A percentile compares a stretch with the other conserved stretches of the same genome.
Evolutionary conservation across 2,113 vertebrate genomes (phyloP).

Genomic region (Tylochromis polylepis): DNA sequence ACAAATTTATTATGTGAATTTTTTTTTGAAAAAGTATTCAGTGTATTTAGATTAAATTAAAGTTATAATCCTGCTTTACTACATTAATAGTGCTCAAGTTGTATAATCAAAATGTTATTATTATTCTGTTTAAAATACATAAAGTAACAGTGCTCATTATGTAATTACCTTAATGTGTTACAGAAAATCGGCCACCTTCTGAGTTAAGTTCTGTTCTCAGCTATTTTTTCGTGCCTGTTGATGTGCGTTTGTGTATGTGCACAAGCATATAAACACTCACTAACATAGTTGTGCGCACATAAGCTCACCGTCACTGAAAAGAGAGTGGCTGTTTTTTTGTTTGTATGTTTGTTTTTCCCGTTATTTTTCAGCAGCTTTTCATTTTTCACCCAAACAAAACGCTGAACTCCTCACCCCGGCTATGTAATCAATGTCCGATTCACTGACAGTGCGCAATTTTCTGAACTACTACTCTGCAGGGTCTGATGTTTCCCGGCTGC

Average conservation of each 20-base stretch:
- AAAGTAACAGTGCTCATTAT: not conserved
- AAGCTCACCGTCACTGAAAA: not conserved
- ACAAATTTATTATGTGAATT: not conserved
- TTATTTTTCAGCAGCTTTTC: not conserved
- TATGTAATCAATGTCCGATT: conserved; percentile 24
- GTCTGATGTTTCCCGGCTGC: fast-evolving
- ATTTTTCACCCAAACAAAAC: not conserved
- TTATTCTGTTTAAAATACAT: not conserved
- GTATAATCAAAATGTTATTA: not conserved
- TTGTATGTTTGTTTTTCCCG: not conserved
- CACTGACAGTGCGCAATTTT: not conserved
- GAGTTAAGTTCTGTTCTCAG: not conserved
- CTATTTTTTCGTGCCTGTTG: not conserved
- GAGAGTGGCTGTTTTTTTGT: not conserved
- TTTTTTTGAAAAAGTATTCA: not conserved
- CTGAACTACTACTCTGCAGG: fast-evolving
- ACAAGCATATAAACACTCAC: not conserved
- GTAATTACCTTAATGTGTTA: not conserved
- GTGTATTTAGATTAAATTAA: not conserved
- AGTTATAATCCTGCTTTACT: not conserved
- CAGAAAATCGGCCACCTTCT: not conserved
- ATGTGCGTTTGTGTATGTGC: not conserved
- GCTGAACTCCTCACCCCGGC: not conserved
- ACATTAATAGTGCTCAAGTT: not conserved
- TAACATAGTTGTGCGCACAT: not conserved